These are phyloP conservation scores for Tachuris rubrigastra DNA, from an alignment of 2,113 vertebrate genomes.

Conservation along the genomic window DNA sequence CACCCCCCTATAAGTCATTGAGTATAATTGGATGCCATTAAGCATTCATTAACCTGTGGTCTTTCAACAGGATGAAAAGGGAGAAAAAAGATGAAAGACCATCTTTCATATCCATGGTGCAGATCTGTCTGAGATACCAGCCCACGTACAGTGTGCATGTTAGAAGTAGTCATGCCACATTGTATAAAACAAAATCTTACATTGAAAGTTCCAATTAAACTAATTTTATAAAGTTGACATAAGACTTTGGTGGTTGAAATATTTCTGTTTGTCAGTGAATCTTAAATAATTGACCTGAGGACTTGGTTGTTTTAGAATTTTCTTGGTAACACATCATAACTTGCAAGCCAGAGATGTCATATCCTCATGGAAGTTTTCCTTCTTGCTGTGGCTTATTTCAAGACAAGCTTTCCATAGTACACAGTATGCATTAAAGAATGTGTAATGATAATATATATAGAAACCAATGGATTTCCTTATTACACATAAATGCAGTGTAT, in stretches of 20 bases:
- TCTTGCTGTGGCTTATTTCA: constrained; percentile 29
- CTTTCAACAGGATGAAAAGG: not conserved
- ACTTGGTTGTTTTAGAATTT: not conserved
- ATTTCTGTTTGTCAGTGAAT: not conserved
- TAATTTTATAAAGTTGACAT: not conserved
- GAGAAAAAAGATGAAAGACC: not conserved
- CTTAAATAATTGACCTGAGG: constrained; percentile 43
- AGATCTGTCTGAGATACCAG: not conserved
- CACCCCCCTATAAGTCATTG: not conserved
- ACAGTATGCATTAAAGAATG: not conserved
- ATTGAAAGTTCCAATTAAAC: not conserved
- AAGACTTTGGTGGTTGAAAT: not conserved
- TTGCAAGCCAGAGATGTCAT: not conserved
- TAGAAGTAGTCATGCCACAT: not conserved
- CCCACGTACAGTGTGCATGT: not conserved
- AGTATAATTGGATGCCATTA: not conserved
- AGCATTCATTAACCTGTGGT: not conserved
- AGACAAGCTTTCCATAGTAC: constrained; percentile 28
- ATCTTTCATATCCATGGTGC: not conserved
- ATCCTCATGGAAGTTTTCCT: constrained; percentile 31
- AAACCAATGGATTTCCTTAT: not conserved
- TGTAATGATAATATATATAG: not conserved
- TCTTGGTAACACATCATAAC: not conserved
- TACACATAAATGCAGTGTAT: not conserved
- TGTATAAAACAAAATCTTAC: not conserved